These are phyloP conservation scores for Aphaenogaster rudis DNA, from an alignment of 1,140 invertebrate genomes.

Conservation along the genomic window DNA sequence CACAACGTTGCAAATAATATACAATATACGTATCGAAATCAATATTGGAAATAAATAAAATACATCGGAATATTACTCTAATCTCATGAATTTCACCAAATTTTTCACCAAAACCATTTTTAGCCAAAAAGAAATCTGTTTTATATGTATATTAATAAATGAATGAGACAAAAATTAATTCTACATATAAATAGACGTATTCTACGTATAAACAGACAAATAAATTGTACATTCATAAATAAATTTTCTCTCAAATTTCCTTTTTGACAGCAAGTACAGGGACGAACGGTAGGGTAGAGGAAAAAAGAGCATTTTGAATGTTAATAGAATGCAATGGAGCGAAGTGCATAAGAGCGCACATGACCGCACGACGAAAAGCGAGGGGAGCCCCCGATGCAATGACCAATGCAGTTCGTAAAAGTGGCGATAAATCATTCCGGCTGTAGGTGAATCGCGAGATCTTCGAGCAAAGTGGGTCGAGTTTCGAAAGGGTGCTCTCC, in stretches of 20 bases:
- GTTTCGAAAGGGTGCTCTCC: slow-evolving; percentile 55
- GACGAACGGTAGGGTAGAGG: no score
- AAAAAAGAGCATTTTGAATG: slow-evolving; percentile 7
- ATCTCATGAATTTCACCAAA: background rate
- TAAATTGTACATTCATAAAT: background rate
- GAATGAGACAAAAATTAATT: background rate
- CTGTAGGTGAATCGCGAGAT: slow-evolving; percentile 53
- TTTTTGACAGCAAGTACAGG: background rate
- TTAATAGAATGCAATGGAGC: slow-evolving; percentile 23
- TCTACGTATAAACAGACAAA: background rate
- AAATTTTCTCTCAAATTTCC: background rate
- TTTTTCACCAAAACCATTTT: background rate
- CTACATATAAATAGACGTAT: background rate
- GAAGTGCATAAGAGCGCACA: slow-evolving; percentile 25
- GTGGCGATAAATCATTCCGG: slow-evolving; percentile 32
- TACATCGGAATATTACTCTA: background rate
- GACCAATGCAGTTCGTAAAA: slow-evolving; percentile 47
- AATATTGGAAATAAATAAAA: background rate
- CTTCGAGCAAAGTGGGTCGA: slow-evolving; percentile 58
- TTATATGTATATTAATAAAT: background rate
- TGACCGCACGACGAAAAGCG: slow-evolving; percentile 5
- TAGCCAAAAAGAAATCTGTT: background rate
- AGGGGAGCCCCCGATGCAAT: slow-evolving; percentile 22
- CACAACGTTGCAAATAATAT: slow-evolving; percentile 11
- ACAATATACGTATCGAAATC: slow-evolving; percentile 6